A percentile compares a stretch with the other conserved stretches of the same genome.
phyloP scores from a whole-genome alignment of 2,113 vertebrate species.

The Caranx melampygus region DNA sequence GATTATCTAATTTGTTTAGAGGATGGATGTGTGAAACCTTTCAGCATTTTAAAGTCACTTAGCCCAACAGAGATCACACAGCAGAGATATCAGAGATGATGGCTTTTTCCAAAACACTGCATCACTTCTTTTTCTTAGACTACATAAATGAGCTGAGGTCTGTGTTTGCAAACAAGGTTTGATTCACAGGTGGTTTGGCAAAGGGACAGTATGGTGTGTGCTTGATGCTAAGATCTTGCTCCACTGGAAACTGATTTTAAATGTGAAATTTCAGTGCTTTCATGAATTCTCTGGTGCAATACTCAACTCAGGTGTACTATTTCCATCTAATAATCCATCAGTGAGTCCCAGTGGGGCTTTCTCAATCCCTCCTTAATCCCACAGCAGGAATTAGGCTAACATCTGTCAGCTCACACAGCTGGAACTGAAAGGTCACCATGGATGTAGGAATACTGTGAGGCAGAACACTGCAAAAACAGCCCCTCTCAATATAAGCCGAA shows the following conservation, averaged over 20 bases:
- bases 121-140: background rate
- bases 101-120: background rate
- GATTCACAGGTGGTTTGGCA: background rate
- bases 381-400: conserved; percentile 41
- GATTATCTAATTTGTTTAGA: conserved; percentile 55
- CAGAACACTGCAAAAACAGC: background rate
- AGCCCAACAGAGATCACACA: conserved; percentile 6
- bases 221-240: background rate
- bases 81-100: conserved; percentile 8
- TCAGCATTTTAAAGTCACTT: conserved; percentile 49
- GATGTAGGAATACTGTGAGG: conserved; percentile 18
- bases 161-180: background rate
- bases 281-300: background rate
- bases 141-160: background rate
- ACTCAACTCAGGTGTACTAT: background rate
- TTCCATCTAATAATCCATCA: conserved; percentile 20
- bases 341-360: background rate
- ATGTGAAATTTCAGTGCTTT: background rate
- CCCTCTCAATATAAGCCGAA: no score
- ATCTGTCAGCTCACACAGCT: conserved; percentile 52
- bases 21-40: conserved; percentile 39
- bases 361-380: conserved; percentile 35
- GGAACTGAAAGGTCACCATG: conserved; percentile 59
- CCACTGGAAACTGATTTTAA: background rate
- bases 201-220: no score